phyloP scores from a whole-genome alignment of 1,140 invertebrate genomes.

The Cherax destructor region DNA sequence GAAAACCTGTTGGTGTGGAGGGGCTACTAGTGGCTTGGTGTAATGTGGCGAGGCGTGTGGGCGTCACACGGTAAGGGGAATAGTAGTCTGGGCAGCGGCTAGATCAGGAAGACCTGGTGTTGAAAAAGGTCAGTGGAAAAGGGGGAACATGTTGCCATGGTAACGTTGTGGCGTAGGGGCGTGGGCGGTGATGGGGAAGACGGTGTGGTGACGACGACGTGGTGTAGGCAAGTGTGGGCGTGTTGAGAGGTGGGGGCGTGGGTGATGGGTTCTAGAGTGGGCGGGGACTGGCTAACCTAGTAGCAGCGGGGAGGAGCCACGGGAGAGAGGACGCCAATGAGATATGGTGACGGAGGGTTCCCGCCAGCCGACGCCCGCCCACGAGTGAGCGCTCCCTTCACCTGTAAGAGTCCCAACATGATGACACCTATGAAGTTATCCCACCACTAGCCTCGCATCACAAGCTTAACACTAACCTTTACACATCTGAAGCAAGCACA shows the following conservation, averaged over 20 bases:
- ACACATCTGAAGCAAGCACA: neutral
- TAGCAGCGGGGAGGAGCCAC: constrained; percentile 69
- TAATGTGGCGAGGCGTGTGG: no score
- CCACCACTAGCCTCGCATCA: neutral
- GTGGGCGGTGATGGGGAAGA: neutral
- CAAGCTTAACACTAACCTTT: neutral
- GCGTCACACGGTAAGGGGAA: no score
- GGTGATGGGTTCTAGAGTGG: no score
- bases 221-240: neutral
- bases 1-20: neutral
- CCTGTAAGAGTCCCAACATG: constrained; percentile 54
- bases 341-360: constrained; percentile 67
- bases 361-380: constrained; percentile 71
- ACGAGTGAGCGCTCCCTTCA: constrained; percentile 71
- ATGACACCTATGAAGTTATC: neutral
- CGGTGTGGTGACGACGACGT: neutral
- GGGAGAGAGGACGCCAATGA: constrained; percentile 69
- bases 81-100: neutral
- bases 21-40: neutral
- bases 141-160: neutral
- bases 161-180: neutral
- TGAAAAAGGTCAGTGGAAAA: neutral
- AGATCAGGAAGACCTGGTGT: neutral
- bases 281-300: constrained; percentile 52
- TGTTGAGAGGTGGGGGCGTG: neutral